These are phyloP conservation scores for Trogon surrucura DNA, from an alignment of 2,113 vertebrate genomes.

Conservation along the genomic window DNA sequence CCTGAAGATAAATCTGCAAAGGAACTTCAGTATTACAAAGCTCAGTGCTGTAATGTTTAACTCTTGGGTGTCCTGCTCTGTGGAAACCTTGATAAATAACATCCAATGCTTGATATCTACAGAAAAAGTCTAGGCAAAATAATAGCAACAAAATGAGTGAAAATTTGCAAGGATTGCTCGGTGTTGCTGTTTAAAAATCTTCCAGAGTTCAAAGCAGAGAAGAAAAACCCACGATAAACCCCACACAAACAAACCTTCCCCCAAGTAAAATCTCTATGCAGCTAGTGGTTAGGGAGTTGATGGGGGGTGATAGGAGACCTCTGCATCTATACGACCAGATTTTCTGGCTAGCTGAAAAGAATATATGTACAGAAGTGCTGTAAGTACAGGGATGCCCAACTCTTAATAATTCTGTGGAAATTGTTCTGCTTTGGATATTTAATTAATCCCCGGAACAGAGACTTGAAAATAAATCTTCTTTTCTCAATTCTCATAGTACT, in stretches of 20 bases:
- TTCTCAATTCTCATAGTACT: background rate
- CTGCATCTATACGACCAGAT: background rate
- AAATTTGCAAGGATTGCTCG: background rate
- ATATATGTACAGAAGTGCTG: background rate
- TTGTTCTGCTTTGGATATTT: background rate
- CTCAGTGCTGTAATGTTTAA: conserved; percentile 17
- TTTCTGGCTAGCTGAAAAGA: background rate
- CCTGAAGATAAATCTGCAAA: conserved; percentile 38
- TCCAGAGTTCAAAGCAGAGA: background rate
- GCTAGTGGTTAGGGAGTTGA: background rate
- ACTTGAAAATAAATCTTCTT: background rate
- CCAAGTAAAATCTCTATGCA: background rate
- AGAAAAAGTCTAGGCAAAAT: background rate
- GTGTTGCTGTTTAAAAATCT: background rate
- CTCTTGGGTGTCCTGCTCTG: background rate
- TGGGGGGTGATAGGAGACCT: background rate
- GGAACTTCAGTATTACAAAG: background rate
- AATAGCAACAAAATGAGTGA: background rate
- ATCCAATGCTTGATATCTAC: background rate
- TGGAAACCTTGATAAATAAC: background rate
- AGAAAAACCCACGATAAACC: background rate
- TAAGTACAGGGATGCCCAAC: background rate
- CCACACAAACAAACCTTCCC: background rate
- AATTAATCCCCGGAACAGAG: background rate
- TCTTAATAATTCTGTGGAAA: background rate